Base-by-base conservation (phyloP, 2,113 vertebrate genomes). In the Nyctereutes procyonoides region DNA sequence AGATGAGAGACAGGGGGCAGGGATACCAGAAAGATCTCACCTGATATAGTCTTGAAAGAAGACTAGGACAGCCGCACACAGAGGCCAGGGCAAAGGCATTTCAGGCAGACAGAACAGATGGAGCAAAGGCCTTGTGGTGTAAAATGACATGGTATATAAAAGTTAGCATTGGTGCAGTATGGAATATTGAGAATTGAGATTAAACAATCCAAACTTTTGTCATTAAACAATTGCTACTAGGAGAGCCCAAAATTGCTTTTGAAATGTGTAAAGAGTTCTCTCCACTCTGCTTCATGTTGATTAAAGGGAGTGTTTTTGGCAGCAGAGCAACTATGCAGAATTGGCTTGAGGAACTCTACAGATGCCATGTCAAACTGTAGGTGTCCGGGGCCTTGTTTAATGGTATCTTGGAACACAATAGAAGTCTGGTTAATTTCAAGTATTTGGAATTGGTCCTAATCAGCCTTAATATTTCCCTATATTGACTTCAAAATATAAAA, bases 391-490 rank as follows among this genome's bases (percentile, higher is more conserved):
- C 73, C 90, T 95, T 81, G 58, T 86, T 83, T 56, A 76, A 92
- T 13, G 53, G 38, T 73, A 24, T 84, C 60, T 95, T 80, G 77
- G 56, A 88, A 80, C 28, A 84, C n/a, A 88, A 58, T n/a, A 83
- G 58, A 87, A 95, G 55, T 74, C 71, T 82, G 86, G 90, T 80
- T 93, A 58, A 92, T 93, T 86, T 96, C 81, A 96, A 92, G 43
- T 20, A 1, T 95, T 79, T 73, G 80, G 51, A 94, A 74, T 17
- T 51, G 15, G 24, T 83, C 38, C 73, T 71, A 71, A 81, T 71
- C 9, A 55, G 32, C 28, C 53, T 87, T 88, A 73, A 30, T 67
- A 88, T 92, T 95, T 92, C 89, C 51, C 51, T 87, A 38, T 58
- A 73, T 30, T 94, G 88, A 53, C 38, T 14, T 95, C 67, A 84